A percentile compares a stretch with the other conserved stretches of the same genome.
phyloP scores from a whole-genome alignment of 2,888 invertebrate genomes.

The Mantis religiosa region DNA sequence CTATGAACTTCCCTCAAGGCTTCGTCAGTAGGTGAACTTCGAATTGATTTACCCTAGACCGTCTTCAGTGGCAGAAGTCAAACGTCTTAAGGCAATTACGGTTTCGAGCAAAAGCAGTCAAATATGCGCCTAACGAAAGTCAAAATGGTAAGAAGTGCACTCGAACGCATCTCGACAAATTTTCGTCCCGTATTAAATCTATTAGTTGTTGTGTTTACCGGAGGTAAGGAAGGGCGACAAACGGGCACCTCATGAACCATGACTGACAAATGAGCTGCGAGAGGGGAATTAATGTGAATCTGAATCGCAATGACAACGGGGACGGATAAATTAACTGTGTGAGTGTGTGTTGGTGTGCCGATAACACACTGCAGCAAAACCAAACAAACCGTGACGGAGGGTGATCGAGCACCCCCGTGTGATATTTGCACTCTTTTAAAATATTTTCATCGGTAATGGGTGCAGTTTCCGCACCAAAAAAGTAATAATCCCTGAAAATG shows the following conservation, averaged over 20 bases:
- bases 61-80: no score
- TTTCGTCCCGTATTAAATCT: neutral
- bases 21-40: no score
- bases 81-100: no score
- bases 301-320: neutral
- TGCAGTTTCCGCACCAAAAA: neutral
- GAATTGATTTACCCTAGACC: no score
- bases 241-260: neutral
- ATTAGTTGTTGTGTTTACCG: neutral
- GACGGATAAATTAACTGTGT: neutral
- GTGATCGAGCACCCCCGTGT: neutral
- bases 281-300: conserved; percentile 5
- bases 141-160: no score
- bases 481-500: neutral
- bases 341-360: neutral
- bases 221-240: neutral
- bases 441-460: neutral
- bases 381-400: neutral
- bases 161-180: neutral
- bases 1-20: no score
- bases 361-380: no score
- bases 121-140: no score
- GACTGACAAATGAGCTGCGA: conserved; percentile 1
- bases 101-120: no score
- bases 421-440: neutral